These are phyloP conservation scores for Prorops nasuta DNA, from an alignment of 1,140 invertebrate genomes.

Conservation along the genomic window DNA sequence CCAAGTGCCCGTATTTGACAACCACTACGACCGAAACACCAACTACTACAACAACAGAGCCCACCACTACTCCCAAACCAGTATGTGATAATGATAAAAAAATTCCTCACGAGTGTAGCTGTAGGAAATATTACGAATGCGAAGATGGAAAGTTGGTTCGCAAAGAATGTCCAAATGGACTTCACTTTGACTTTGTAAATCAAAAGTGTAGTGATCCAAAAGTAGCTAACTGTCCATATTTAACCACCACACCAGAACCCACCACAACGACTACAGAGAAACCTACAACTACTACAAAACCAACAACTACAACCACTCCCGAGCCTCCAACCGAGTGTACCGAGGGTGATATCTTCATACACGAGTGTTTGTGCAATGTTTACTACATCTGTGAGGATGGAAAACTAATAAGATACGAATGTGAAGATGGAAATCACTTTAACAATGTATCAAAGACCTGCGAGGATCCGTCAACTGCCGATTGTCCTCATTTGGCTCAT, in stretches of 20 bases:
- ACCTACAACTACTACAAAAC: background rate
- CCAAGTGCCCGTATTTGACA: conserved; percentile 24
- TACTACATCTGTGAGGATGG: background rate
- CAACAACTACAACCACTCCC: background rate
- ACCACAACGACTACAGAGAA: background rate
- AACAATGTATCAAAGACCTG: conserved; percentile 38
- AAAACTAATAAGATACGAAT: conserved; percentile 23
- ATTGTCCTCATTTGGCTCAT: background rate
- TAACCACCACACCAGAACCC: background rate
- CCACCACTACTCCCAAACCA: background rate
- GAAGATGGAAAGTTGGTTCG: conserved; percentile 29
- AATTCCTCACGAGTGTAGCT: conserved; percentile 5
- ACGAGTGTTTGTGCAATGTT: background rate
- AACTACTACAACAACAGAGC: background rate
- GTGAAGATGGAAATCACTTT: conserved; percentile 44
- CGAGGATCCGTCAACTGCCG: conserved; percentile 1
- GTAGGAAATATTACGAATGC: conserved; percentile 35
- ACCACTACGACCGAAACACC: conserved; percentile 6
- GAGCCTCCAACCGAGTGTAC: background rate
- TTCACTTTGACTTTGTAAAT: conserved; percentile 42
- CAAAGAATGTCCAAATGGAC: conserved; percentile 35
- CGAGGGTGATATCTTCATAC: background rate
- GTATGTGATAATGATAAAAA: background rate
- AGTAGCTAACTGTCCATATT: background rate
- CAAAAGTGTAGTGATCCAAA: conserved; percentile 26